Evolutionary conservation across 2,888 invertebrate genomes (phyloP), one percentile per base, ranked within the genome.

Genomic region (Caenorhabditis imperialis): DNA sequence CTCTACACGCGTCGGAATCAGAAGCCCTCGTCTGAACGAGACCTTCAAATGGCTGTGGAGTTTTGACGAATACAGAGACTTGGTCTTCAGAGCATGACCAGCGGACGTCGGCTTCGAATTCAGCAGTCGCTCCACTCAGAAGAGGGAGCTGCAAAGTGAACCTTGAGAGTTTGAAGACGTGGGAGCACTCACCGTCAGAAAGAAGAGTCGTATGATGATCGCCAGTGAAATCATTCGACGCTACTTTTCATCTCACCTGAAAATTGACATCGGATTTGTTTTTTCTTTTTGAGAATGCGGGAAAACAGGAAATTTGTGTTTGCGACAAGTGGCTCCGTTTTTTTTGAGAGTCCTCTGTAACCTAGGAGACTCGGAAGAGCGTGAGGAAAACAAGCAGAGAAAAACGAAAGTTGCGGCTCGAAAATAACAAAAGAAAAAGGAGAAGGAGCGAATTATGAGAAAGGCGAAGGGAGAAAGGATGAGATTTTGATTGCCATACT

Each of bases 21-120:
- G 60, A 40, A 4, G 22, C 7, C 7, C 33, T 38, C 3, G 78
- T 71, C 7, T 58, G 54, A 16, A 77, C 61, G 20, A 77, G 27
- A 10, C 79, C 79, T 51, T 77, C 62, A 37, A 79, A 79, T 25
- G 79, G 75, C 35, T 58, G n/a, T 1, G 60, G 40, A 0, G 79
- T 77, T 40, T 60, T 40, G 18, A 79, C 58, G 35, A 77, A 76
- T 18, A 79, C 65, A 2, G 77, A 77, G 3, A 79, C 67, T 12
- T 48, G 37, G 16, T 58, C 60, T 12, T 62, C 53, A 2, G 57
- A 51, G 35, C 79, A 79, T 12, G 77, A 60, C 79, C 79, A 79
- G 25, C 77, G 65, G 16, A 77, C 77, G 12, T 70, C 70, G 6
- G 70, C 48, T 44, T 70, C 60, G 55, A 70, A 70, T 35, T 54